These are phyloP conservation scores for Stichopus chloronotus DNA, from an alignment of 35 echinoderm and acorn worm genomes.

Conservation along the genomic window DNA sequence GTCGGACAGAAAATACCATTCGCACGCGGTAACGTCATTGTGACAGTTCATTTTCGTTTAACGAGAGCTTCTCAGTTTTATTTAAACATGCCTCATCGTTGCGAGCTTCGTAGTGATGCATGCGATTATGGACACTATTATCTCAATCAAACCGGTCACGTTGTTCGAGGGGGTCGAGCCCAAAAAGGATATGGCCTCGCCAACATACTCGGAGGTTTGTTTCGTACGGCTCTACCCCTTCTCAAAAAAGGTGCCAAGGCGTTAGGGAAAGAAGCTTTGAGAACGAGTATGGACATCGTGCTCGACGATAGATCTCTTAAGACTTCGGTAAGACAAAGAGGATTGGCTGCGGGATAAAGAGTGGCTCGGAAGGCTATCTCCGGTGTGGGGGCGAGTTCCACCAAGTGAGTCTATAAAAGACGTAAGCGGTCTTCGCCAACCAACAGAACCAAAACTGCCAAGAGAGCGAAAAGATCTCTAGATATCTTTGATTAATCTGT, in stretches of 20 bases:
- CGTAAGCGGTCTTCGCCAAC: too few relatives aligned
- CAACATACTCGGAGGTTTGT: conserved; percentile 36
- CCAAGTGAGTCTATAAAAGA: too few relatives aligned
- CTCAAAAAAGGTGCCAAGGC: conserved; percentile 62
- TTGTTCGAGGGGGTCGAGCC: neutral
- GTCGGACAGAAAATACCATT: conserved; percentile 30
- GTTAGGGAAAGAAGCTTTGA: conserved; percentile 59
- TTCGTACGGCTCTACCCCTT: conserved; percentile 52
- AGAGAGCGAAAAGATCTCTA: too few relatives aligned
- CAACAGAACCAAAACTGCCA: too few relatives aligned
- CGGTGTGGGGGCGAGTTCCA: too few relatives aligned
- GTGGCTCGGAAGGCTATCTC: too few relatives aligned
- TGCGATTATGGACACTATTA: conserved; percentile 30
- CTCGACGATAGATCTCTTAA: too few relatives aligned
- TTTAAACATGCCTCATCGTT: conserved; percentile 34
- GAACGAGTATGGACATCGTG: conserved; percentile 44
- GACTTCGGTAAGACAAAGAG: too few relatives aligned
- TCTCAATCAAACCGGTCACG: neutral
- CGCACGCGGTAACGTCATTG: conserved; percentile 42
- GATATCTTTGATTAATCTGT: too few relatives aligned
- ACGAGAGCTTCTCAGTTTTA: conserved; percentile 24
- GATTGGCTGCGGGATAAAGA: too few relatives aligned
- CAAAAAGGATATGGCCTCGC: conserved; percentile 47
- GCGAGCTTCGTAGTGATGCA: neutral
- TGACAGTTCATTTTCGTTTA: conserved; percentile 61